These are phyloP conservation scores for Calliphora vicina DNA, from an alignment of 1,140 invertebrate species.

Conservation along the genomic window DNA sequence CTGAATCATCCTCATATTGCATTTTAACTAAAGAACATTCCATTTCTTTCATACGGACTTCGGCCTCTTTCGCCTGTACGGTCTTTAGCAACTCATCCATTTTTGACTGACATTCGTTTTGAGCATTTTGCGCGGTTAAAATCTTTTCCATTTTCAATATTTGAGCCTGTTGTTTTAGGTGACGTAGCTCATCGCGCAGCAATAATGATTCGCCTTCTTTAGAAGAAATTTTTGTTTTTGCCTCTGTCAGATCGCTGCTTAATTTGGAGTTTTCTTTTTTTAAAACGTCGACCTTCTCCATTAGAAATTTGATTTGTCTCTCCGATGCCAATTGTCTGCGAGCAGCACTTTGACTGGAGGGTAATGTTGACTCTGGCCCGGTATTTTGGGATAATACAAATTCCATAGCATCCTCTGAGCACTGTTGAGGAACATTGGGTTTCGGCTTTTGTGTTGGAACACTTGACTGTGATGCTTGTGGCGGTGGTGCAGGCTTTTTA, in stretches of 20 bases:
- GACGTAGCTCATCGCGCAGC: constrained; percentile 54
- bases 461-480: background rate
- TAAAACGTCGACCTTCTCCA: constrained; percentile 50
- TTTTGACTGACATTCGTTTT: constrained; percentile 49
- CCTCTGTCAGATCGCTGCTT: constrained; percentile 48
- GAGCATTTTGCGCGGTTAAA: constrained; percentile 43
- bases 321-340: constrained; percentile 53
- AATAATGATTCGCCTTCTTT: constrained; percentile 54
- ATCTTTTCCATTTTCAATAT: constrained; percentile 55
- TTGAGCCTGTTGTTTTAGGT: constrained; percentile 52
- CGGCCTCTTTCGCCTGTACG: constrained; percentile 47
- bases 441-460: background rate
- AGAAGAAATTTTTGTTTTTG: constrained; percentile 45
- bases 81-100: constrained; percentile 47
- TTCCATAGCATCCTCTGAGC: constrained; percentile 10
- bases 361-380: background rate
- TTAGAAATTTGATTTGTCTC: constrained; percentile 54
- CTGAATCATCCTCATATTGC: constrained; percentile 41
- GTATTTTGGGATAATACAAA: background rate
- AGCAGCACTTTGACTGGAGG: constrained; percentile 16
- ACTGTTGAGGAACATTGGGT: background rate
- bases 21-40: constrained; percentile 50
- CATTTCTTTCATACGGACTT: constrained; percentile 42
- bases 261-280: constrained; percentile 55
- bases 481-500: constrained; percentile 3